Conservation (phyloP, 2,888 invertebrate species). For the Troilus luridus region DNA sequence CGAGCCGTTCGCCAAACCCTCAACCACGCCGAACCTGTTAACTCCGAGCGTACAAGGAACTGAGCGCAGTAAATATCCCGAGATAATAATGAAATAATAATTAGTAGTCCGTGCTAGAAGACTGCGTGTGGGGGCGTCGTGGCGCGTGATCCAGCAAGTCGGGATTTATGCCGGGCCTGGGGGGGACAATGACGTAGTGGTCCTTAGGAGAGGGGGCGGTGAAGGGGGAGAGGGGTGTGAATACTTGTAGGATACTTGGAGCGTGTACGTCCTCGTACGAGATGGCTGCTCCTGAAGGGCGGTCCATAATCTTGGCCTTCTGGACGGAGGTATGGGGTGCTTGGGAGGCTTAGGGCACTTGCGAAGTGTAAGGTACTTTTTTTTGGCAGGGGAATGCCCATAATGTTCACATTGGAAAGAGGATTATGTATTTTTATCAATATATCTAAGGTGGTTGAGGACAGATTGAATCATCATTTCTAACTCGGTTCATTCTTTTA, state of each 20-base stretch:
- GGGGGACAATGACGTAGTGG: constrained; percentile 54
- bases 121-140: constrained; percentile 50
- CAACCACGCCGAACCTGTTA: constrained; percentile 16
- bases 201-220: background rate
- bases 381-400: background rate
- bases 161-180: constrained; percentile 52
- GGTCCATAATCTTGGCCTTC: constrained; percentile 2
- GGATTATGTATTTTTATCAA: background rate
- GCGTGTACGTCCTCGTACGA: constrained; percentile 1
- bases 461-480: too few relatives aligned
- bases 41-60: background rate
- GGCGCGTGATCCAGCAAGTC: constrained; percentile 34
- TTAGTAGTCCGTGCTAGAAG: constrained; percentile 28
- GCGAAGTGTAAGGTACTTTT: background rate
- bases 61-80: constrained; percentile 27
- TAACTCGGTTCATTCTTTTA: too few relatives aligned
- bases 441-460: too few relatives aligned
- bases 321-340: background rate
- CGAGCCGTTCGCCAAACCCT: background rate
- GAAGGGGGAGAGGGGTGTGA: background rate
- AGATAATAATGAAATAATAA: constrained; percentile 50
- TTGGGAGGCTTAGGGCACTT: background rate
- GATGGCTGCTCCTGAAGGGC: constrained; percentile 26
- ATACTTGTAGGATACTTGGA: constrained; percentile 44
- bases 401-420: background rate